Conservation (phyloP, 1,140 invertebrate species). For the Cydia strobilella region DNA sequence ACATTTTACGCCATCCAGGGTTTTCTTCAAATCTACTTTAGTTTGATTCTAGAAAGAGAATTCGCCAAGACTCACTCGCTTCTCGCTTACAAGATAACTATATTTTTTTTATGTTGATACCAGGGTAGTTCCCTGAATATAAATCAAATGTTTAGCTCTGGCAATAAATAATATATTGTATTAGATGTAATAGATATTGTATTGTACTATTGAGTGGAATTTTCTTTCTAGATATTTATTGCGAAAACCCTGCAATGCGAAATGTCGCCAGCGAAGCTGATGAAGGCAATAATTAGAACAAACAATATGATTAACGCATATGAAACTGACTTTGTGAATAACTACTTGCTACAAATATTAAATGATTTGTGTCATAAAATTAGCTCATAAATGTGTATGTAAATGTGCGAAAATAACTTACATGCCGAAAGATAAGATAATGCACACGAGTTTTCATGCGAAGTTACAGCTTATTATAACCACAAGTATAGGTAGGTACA, state of each 20-base stretch:
- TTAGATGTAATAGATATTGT: constrained; percentile 5
- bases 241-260: constrained; percentile 20
- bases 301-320: not conserved
- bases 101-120: not conserved
- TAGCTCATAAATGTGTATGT: not conserved
- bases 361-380: constrained; percentile 11
- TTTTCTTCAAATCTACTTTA: constrained; percentile 35
- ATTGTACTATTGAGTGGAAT: not conserved
- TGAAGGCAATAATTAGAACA: constrained; percentile 17
- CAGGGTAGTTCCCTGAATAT: not conserved
- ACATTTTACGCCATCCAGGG: constrained; percentile 36
- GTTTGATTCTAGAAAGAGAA: constrained; percentile 21
- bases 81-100: not conserved
- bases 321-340: constrained; percentile 1
- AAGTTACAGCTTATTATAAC: not conserved
- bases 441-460: not conserved
- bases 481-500: not conserved
- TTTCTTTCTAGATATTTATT: constrained; percentile 23
- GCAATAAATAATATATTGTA: constrained; percentile 2
- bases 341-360: constrained; percentile 11
- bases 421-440: not conserved
- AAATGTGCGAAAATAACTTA: constrained; percentile 10
- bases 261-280: constrained; percentile 46
- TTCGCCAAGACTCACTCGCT: not conserved
- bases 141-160: not conserved